These are phyloP conservation scores for Eurystomus gularis DNA, from an alignment of 2,113 vertebrate species.

Conservation along the genomic window DNA sequence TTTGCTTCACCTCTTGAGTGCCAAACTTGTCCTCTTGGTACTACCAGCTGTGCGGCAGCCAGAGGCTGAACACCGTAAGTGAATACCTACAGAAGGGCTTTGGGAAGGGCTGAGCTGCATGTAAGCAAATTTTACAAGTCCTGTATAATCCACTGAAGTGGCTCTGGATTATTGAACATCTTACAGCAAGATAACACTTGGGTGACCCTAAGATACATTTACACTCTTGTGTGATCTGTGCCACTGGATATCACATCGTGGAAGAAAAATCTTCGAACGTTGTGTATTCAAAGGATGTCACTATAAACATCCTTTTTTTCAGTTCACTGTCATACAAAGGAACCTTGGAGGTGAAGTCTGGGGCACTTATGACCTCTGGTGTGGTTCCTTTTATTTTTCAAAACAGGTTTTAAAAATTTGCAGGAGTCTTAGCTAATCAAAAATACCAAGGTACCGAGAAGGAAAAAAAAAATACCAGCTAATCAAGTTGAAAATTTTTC, in stretches of 20 bases:
- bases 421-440: background rate
- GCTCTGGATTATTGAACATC: background rate
- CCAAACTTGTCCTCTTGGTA: background rate
- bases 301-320: background rate
- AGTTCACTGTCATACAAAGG: background rate
- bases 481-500: background rate
- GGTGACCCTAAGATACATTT: background rate
- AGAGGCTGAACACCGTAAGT: background rate
- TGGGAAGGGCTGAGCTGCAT: background rate
- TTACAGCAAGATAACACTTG: background rate
- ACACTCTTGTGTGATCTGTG: background rate
- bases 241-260: background rate
- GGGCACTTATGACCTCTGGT: background rate
- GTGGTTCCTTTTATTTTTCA: background rate
- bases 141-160: background rate
- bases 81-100: background rate
- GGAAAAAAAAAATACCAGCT: background rate
- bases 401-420: background rate
- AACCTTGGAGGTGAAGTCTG: background rate
- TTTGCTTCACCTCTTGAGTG: slow-evolving; percentile 1
- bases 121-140: background rate
- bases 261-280: background rate
- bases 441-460: background rate
- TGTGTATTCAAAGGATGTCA: background rate
- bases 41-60: background rate